Percentiles rank a stretch among this genome's conserved stretches.
Evolutionary conservation across 2,113 vertebrate genomes (phyloP).

Genomic region (Oenanthe melanoleuca): DNA sequence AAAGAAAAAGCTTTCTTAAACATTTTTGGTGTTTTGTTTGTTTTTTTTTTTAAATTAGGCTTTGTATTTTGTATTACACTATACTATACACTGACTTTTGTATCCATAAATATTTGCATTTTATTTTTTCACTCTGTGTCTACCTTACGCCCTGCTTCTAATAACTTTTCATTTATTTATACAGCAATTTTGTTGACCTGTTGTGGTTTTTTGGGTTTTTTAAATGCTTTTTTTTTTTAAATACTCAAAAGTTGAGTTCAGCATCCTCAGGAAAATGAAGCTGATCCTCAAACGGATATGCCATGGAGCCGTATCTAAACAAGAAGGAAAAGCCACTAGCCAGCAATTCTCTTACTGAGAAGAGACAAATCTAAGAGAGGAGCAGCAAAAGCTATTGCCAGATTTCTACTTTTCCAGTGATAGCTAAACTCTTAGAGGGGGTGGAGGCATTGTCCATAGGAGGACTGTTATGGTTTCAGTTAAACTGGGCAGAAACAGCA

Average conservation of each 20-base stretch:
- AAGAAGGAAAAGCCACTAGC: neutral
- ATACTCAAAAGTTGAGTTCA: neutral
- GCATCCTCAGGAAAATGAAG: neutral
- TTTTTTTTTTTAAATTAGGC: neutral
- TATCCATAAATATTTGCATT: neutral
- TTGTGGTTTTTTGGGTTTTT: neutral
- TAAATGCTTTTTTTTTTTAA: neutral
- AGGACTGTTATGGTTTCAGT: neutral
- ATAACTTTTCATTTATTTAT: neutral
- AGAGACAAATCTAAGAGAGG: neutral
- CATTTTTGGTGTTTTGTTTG: neutral
- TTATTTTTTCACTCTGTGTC: neutral
- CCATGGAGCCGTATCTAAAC: neutral
- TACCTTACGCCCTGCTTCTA: neutral
- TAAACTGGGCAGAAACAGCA: too few species aligned
- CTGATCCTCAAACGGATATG: neutral
- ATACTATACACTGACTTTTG: neutral
- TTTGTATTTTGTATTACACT: neutral
- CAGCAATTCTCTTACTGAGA: neutral
- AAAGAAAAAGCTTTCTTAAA: neutral
- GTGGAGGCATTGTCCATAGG: neutral
- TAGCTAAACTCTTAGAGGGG: neutral
- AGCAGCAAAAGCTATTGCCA: neutral
- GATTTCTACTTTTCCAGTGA: neutral
- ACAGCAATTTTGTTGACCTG: neutral